Conservation (phyloP, 1,140 invertebrate species). For the Rhysida immarginata region DNA sequence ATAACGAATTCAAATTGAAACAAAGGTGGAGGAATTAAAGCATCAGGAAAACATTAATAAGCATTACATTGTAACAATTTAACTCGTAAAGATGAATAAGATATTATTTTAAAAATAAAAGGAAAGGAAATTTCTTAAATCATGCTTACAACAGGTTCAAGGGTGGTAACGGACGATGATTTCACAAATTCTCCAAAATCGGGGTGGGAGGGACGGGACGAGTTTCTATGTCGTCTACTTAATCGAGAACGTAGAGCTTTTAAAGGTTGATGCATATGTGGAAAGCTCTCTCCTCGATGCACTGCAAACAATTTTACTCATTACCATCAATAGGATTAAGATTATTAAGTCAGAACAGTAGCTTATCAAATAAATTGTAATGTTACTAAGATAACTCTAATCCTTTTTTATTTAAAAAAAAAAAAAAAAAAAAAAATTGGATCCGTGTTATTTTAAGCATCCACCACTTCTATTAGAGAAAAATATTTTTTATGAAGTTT, state of each 20-base stretch:
- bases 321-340: slow-evolving; percentile 2
- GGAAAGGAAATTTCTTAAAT: no score
- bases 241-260: slow-evolving; percentile 32
- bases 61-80: no score
- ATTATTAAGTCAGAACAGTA: not conserved
- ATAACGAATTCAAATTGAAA: no score
- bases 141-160: no score
- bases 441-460: no score
- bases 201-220: slow-evolving; percentile 12
- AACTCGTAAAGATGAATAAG: no score
- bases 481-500: not conserved
- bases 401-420: not conserved
- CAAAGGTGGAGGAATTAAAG: no score
- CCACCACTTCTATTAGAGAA: not conserved
- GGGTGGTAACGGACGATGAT: no score
- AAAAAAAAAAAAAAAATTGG: not conserved
- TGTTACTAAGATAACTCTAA: not conserved
- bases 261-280: slow-evolving; percentile 45
- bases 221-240: slow-evolving; percentile 24
- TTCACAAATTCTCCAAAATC: not conserved
- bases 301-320: slow-evolving; percentile 33
- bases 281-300: slow-evolving; percentile 46
- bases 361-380: not conserved
- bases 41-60: no score
- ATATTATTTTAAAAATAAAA: no score